These are phyloP conservation scores for Madoqua kirkii DNA, from an alignment of 2,113 vertebrate species.

Conservation along the genomic window DNA sequence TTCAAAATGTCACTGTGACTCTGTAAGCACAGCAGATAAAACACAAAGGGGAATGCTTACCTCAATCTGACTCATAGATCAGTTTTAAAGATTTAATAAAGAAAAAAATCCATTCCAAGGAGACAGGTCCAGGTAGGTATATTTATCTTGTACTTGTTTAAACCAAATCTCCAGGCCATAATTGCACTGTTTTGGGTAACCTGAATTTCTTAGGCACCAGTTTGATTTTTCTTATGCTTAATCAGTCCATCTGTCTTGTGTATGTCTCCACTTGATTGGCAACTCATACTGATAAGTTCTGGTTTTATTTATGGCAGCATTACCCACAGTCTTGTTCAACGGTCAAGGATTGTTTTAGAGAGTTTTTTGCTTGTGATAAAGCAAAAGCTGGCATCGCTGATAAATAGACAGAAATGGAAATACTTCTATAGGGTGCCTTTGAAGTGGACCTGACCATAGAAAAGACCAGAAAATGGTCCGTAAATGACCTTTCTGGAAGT, in stretches of 20 bases:
- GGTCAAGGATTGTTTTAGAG: not conserved
- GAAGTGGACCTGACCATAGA: not conserved
- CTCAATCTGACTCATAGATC: constrained; percentile 56
- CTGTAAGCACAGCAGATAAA: constrained; percentile 10
- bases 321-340: not conserved
- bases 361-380: constrained; percentile 24
- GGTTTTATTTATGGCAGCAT: not conserved
- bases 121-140: not conserved
- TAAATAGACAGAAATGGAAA: constrained; percentile 22
- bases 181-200: not conserved
- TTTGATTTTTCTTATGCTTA: not conserved
- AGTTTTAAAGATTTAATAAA: constrained; percentile 27
- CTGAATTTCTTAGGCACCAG: not conserved
- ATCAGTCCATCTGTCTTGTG: not conserved
- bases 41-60: constrained; percentile 43
- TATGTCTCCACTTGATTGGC: not conserved
- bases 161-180: not conserved
- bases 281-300: not conserved
- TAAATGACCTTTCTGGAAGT: not conserved
- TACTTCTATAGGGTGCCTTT: constrained; percentile 12
- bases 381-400: not conserved
- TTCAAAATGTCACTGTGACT: constrained; percentile 70
- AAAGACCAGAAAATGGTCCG: not conserved
- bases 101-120: not conserved
- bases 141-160: not conserved